Base-by-base conservation (phyloP, 2,113 vertebrate genomes). In the Dendropsophus ebraccatus region DNA sequence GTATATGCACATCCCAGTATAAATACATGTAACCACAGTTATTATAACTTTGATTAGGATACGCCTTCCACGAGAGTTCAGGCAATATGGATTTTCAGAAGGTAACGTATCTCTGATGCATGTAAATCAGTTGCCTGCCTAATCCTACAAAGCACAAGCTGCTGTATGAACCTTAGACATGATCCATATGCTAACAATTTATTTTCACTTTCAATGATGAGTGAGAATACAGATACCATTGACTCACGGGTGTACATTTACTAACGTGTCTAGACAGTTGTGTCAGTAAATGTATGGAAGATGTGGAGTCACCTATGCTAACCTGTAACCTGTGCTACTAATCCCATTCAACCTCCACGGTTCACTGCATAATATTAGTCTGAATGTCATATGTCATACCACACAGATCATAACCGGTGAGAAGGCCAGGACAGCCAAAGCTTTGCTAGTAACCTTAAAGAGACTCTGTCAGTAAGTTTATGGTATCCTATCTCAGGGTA, bases 181-280 rank as follows among this genome's bases (percentile, higher is more conserved):
- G 1, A 52, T 65, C 58, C 80, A 82, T 70, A 70, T 69, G 80
- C 45, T 82, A 82, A 28, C 80, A 82, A 82, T 82, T 69, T 69
- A 23, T 82, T 50, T 47, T 50, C 49, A 82, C 60, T 28, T 30
- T 81, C 16, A 4, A 69, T 50, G 28, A 70, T 49, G 28, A 32
- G 80, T 35, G 80, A 82, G 60, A 67, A 30, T 60, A 50, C 14
- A 16, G 62, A 70, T 47, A 21, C 35, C 52, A 32, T 8, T 32
- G 5, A 54, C 47, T 32, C 49, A 28, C 7, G 17, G 8, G 74
- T 56, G 9, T 21, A 21, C 19, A 56, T 78, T 58, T 41, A 77
- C 75, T 32, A 78, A 78, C 14, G 19, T 58, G 76, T 78, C 76
- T 78, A 58, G 76, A 78, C 76, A 11, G 30, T 37, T 37, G 50